Conservation (phyloP, 2,888 invertebrate species). For the Metellina segmentata region DNA sequence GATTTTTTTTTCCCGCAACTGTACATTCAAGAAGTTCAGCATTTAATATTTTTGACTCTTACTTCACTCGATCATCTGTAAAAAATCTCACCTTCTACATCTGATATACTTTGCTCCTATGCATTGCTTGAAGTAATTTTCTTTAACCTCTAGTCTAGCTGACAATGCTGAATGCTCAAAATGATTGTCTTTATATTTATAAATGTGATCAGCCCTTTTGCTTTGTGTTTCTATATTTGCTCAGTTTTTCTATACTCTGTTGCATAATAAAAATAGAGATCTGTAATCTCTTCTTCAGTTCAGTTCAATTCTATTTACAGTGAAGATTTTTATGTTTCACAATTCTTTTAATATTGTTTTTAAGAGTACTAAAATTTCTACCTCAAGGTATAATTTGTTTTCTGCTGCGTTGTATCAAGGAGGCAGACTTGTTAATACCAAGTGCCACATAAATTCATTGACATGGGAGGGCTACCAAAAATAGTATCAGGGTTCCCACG, state of each 20-base stretch:
- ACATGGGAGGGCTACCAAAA: too few species aligned
- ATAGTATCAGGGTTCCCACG: too few species aligned
- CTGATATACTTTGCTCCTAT: background rate
- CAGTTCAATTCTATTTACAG: too few species aligned
- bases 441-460: too few species aligned
- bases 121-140: background rate
- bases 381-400: too few species aligned
- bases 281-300: background rate
- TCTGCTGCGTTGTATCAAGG: too few species aligned
- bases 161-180: background rate
- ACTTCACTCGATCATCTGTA: background rate
- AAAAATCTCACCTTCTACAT: background rate
- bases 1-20: too few species aligned
- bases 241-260: background rate
- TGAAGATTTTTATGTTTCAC: too few species aligned
- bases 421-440: too few species aligned
- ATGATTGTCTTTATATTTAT: background rate
- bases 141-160: background rate
- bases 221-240: background rate
- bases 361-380: too few species aligned
- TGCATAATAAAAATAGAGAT: background rate
- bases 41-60: background rate
- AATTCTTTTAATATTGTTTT: too few species aligned
- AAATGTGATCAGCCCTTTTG: background rate
- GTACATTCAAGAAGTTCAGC: background rate